Percentiles rank a stretch among this genome's conserved stretches.
phyloP scores from a whole-genome alignment of 2,113 vertebrate species.

The Naja naja region DNA sequence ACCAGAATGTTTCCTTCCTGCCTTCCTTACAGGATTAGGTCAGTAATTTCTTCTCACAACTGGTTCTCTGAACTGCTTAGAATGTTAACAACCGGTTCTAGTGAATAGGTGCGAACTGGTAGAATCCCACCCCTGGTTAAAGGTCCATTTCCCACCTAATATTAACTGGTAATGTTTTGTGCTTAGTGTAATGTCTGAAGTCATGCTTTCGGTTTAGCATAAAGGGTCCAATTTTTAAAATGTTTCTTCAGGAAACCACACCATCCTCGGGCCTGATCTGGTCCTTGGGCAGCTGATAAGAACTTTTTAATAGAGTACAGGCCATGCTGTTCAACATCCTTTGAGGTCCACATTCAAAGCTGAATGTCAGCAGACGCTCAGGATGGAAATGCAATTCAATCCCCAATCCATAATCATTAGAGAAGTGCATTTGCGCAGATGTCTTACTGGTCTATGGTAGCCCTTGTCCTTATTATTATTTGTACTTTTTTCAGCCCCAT shows the following conservation, averaged over 20 bases:
- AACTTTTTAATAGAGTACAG: not conserved
- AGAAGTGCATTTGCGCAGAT: not conserved
- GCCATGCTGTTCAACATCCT: too few relatives aligned
- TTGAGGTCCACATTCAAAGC: not conserved
- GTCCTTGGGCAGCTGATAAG: not conserved
- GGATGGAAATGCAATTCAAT: not conserved
- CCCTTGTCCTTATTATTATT: constrained; percentile 13
- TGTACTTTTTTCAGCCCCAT: constrained; percentile 42
- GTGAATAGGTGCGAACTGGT: too few relatives aligned
- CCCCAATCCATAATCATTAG: not conserved
- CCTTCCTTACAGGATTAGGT: too few relatives aligned
- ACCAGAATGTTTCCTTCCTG: too few relatives aligned
- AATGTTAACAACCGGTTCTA: too few relatives aligned
- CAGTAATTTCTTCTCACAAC: too few relatives aligned
- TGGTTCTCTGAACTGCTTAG: too few relatives aligned
- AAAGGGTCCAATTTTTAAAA: not conserved
- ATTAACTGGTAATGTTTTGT: not conserved
- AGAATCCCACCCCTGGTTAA: too few relatives aligned
- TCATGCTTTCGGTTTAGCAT: not conserved
- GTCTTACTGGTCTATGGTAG: not conserved
- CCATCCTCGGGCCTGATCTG: not conserved
- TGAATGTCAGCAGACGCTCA: not conserved
- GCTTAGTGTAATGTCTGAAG: not conserved
- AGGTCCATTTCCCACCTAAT: not conserved
- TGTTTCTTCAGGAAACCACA: not conserved